phyloP scores from a whole-genome alignment of 2,888 invertebrate genomes.

The Cheilosia pagana region DNA sequence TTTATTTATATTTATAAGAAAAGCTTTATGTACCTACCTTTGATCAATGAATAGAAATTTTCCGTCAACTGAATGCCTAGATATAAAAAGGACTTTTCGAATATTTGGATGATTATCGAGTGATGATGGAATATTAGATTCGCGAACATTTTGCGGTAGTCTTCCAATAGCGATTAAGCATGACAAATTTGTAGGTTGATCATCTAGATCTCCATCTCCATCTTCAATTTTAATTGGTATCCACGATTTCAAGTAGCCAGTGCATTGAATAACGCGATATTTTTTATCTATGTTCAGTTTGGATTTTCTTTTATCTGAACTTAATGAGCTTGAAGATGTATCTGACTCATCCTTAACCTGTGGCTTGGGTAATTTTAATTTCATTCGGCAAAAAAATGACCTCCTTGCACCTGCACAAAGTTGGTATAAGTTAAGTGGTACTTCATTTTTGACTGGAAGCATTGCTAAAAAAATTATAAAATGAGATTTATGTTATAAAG shows the following conservation, averaged over 20 bases:
- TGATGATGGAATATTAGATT: slow-evolving; percentile 84
- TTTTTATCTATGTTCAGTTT: slow-evolving; percentile 88
- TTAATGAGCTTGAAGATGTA: slow-evolving; percentile 82
- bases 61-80: slow-evolving; percentile 94
- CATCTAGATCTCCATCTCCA: slow-evolving; percentile 86
- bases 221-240: slow-evolving; percentile 91
- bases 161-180: slow-evolving; percentile 95
- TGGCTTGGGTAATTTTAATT: slow-evolving; percentile 87
- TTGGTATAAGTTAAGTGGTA: slow-evolving; percentile 90
- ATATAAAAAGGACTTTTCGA: slow-evolving; percentile 90
- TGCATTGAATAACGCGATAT: slow-evolving; percentile 95
- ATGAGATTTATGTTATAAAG: slow-evolving; percentile 9
- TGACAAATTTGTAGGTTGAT: slow-evolving; percentile 88
- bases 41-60: slow-evolving; percentile 97
- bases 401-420: slow-evolving; percentile 94
- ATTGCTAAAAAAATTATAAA: slow-evolving; percentile 86
- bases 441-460: slow-evolving; percentile 94
- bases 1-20: not conserved
- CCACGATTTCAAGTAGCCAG: slow-evolving; percentile 97
- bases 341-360: slow-evolving; percentile 89
- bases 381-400: slow-evolving; percentile 97
- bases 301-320: slow-evolving; percentile 88
- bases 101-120: slow-evolving; percentile 84
- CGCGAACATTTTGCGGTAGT: slow-evolving; percentile 86
- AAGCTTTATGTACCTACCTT: slow-evolving; percentile 85